Evolutionary conservation across 2,888 invertebrate genomes (phyloP), one percentile per base, ranked within the genome.

Genomic region (Coecobrya sp.): DNA sequence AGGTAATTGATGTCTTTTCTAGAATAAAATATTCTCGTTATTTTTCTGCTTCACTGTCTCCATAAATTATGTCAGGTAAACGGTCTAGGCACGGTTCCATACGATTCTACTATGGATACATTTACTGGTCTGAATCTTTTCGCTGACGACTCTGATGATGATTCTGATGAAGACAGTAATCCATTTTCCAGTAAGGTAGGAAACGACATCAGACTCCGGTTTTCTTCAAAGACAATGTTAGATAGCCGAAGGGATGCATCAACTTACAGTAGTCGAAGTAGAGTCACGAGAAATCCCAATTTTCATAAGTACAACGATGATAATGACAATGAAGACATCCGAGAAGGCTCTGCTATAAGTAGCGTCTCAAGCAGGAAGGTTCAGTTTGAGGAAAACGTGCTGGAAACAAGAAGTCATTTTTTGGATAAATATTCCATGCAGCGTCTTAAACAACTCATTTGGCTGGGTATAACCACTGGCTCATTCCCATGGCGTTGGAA

Each of bases 401-500:
- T 84, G 2, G 7, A 65, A 11, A 45, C 42, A n/a, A 68, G 85
- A 1, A 19, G 22, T 19, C 42, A 49, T 25, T 85, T 85, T 11
- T 25, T 68, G 0, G 85, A 85, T 49, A 7, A 42, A 10, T 10
- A 7, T 25, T 42, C 85, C 8, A 85, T 85, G 85, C 16, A 45
- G n/a, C 65, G 85, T n/a, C 19, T 85, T 0, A 19, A 16, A 11
- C 45, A 30, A 11, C 45, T 85, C 10, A 16, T 85, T n/a, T 49
- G 22, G 22, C 68, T 85, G 10, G 85, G 68, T 10, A 49, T 68
- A 11, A 16, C 68, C 8, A 16, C 68, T 5, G 92, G 92, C 7
- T 62, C 73, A 3, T 82, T 87, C 19, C 92, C 92, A 0, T 92
- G 92, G 92, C 45, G n/a, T 0, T 87, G 87, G 87, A 84, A 88